Evolutionary conservation across 2,888 invertebrate genomes (phyloP), one percentile per base, ranked within the genome.

Genomic region (Vanessa cardui): DNA sequence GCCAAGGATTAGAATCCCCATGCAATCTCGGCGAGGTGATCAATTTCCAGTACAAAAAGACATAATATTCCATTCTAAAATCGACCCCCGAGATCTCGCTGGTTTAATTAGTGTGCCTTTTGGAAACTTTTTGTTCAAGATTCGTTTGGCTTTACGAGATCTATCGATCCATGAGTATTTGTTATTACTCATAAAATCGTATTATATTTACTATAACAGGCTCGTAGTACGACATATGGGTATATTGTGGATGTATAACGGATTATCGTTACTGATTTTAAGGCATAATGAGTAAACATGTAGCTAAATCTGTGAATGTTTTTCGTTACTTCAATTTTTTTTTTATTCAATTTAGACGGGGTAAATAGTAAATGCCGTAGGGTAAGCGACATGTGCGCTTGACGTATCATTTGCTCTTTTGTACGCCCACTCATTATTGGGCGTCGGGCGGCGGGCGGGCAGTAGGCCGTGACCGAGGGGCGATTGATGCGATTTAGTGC

Each of bases 331-430:
- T 63, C 56, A 63, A 56, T 68, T 12, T 39, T 9, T 20, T 71
- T 56, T 62, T 62, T 67, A 69, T 69, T 64, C 56, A 75, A 76
- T 49, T 58, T 66, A 64, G 59, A 56, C 62, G 63, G 72, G 70
- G 60, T 64, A 76, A 79, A 77, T 79, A 83, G 81, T 84, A 80
- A 73, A 73, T 73, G 69, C 64, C 68, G 59, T 62, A 67, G 58
- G 66, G 33, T 58, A 62, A 64, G 31, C 15, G 73, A 73, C 84
- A 87, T 89, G 85, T 90, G 90, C 83, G 80, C 79, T 76, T 84
- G 90, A 87, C 88, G 83, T 88, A 84, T 87, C 81, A 88, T 89
- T 90, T 90, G 88, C 80, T 83, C 87, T 86, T 88, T 85, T 88
- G 81, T 81, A 82, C 87, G 84, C 87, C 87, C 83, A 83, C 86